A percentile compares a stretch with the other conserved stretches of the same genome.
These are phyloP conservation scores for Ochropacha duplaris DNA, from an alignment of 2,888 invertebrate genomes.

Conservation along the genomic window DNA sequence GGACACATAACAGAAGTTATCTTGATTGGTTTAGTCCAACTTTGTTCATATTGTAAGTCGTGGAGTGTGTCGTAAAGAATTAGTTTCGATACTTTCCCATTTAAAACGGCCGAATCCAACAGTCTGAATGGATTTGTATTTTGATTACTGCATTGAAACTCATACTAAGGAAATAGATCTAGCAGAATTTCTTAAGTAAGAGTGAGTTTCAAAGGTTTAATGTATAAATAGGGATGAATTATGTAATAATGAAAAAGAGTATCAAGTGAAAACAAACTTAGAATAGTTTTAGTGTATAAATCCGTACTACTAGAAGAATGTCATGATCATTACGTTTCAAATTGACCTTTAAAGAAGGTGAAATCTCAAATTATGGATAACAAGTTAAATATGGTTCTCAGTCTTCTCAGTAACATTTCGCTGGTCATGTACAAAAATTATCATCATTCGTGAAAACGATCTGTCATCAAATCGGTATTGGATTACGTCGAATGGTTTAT, in stretches of 20 bases:
- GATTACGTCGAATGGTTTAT: conserved; percentile 21
- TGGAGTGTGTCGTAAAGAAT: conserved; percentile 37
- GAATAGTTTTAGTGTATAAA: neutral
- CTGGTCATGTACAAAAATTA: conserved; percentile 4
- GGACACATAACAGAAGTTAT: conserved; percentile 43
- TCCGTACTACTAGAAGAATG: neutral
- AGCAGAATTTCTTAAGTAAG: neutral
- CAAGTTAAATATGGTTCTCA: neutral
- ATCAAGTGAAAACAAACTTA: neutral
- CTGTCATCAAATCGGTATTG: conserved; percentile 44
- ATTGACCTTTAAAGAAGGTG: neutral
- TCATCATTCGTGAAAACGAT: conserved; percentile 25
- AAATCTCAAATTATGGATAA: neutral
- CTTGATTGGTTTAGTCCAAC: conserved; percentile 31
- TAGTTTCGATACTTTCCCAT: conserved; percentile 41
- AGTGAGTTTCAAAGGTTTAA: neutral
- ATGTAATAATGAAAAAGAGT: neutral
- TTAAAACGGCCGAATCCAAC: conserved; percentile 13
- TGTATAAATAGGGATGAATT: neutral
- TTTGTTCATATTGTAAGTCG: conserved; percentile 23
- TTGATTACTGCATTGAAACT: neutral
- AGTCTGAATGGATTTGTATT: neutral
- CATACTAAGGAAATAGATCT: neutral
- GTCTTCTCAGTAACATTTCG: neutral
- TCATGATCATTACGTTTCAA: neutral